Evolutionary conservation across 1,140 invertebrate species (phyloP).

Genomic region (Brachionus sp.): DNA sequence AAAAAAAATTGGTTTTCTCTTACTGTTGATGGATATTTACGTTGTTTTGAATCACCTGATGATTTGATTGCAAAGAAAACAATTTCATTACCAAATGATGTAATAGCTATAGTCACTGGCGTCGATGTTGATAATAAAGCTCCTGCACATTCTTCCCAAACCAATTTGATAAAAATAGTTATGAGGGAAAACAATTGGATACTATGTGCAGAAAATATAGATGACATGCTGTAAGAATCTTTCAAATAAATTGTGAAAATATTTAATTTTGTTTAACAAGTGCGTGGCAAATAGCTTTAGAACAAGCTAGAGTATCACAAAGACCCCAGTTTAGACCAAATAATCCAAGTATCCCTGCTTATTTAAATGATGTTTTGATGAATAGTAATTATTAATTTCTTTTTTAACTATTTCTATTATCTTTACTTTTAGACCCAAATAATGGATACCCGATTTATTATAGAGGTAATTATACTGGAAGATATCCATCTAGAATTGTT

Average conservation of each 20-base stretch:
- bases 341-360: conserved; percentile 1
- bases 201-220: conserved; percentile 38
- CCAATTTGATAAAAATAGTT: neutral
- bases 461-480: conserved; percentile 26
- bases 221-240: conserved; percentile 41
- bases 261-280: too few species aligned
- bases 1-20: conserved; percentile 43
- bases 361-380: conserved; percentile 30
- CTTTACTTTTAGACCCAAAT: neutral
- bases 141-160: neutral
- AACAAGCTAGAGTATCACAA: conserved; percentile 23
- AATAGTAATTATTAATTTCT: neutral
- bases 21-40: conserved; percentile 8
- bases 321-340: neutral
- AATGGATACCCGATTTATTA: conserved; percentile 45
- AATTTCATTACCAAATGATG: conserved; percentile 3
- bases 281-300: conserved; percentile 39
- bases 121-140: neutral
- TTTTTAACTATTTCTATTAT: neutral
- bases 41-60: conserved; percentile 19
- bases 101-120: conserved; percentile 1
- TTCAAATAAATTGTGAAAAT: neutral
- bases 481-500: conserved; percentile 31
- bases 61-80: conserved; percentile 26
- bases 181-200: conserved; percentile 26